Base-by-base conservation (phyloP, 2,797 vertebrate genomes). In the Heterohyrax brucei region DNA sequence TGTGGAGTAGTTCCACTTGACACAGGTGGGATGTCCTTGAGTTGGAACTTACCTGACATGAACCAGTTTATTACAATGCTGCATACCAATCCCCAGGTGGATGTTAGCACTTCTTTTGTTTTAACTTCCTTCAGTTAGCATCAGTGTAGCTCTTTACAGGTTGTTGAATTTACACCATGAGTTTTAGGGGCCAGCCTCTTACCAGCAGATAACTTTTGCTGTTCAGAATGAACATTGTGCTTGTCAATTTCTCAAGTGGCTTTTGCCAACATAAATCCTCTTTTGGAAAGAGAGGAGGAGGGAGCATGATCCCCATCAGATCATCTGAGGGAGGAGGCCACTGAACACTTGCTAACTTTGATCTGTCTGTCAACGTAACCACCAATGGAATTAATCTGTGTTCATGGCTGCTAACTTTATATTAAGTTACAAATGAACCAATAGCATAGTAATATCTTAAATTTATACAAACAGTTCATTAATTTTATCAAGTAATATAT, bases 51-150 rank as follows among this genome's bases (percentile, higher is more conserved):
- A 44, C 33, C 21, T 10, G 13, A 56, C 53, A 6, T 22, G 33
- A 39, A 4, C 33, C 22, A 21, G 5, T 73, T 8, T 73, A 18
- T 80, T 72, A 30, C 22, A 59, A 13, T 89, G 33, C n/a, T 78
- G 2, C 22, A 1, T 75, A 18, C 82, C 7, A 73, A 3, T 85
- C 9, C n/a, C 61, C 44, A 87, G 33, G 7, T 78, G 70, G 95
- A 64, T 26, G 53, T 66, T 73, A 50, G 33, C 1, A 72, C 66
- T 4, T 78, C 84, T 84, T 88, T 78, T 89, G 80, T 86, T 44
- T 30, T 46, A 85, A 30, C n/a, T 84, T 85, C 44, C 48, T 85
- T 95, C 13, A 62, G 24, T 84, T 94, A 75, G 28, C 85, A 4
- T 46, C 7, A 44, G 10, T 83, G 79, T 5, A 0, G 16, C 33